These are phyloP conservation scores for Paraescarpia echinospica DNA, from an alignment of 1,140 invertebrate genomes.

Conservation along the genomic window DNA sequence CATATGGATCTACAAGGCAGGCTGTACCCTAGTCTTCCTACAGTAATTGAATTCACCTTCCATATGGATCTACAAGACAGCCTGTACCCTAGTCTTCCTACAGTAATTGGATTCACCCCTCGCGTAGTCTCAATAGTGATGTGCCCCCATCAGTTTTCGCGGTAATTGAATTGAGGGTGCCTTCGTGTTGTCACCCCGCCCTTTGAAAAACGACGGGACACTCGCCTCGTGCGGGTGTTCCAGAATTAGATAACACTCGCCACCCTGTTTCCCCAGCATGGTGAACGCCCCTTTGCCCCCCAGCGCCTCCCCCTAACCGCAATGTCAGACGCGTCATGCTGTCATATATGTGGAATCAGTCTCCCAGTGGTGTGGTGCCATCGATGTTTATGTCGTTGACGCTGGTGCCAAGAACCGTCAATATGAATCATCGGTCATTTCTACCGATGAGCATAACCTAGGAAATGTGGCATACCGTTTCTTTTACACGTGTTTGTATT, in stretches of 20 bases:
- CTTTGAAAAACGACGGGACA: not conserved
- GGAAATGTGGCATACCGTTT: too few relatives aligned
- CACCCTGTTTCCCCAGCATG: not conserved
- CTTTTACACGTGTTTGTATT: not conserved
- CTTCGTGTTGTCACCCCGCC: not conserved
- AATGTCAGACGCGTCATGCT: not conserved
- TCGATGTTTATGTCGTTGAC: not conserved
- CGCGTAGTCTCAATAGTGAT: not conserved
- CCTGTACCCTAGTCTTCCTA: not conserved
- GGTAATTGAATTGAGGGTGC: not conserved
- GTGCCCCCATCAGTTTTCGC: not conserved
- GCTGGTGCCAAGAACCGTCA: not conserved
- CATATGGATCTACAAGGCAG: not conserved
- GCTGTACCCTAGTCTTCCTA: not conserved
- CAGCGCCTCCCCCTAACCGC: not conserved
- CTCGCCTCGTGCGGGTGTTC: not conserved
- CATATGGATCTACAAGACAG: not conserved
- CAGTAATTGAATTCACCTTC: not conserved
- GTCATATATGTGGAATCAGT: not conserved
- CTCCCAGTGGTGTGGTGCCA: not conserved
- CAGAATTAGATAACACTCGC: not conserved
- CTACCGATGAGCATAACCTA: too few relatives aligned
- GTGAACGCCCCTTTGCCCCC: not conserved
- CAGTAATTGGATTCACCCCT: not conserved
- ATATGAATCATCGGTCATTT: not conserved